Evolutionary conservation across 2,888 invertebrate genomes (phyloP), one percentile per base, ranked within the genome.

Genomic region (Dicycla oo): DNA sequence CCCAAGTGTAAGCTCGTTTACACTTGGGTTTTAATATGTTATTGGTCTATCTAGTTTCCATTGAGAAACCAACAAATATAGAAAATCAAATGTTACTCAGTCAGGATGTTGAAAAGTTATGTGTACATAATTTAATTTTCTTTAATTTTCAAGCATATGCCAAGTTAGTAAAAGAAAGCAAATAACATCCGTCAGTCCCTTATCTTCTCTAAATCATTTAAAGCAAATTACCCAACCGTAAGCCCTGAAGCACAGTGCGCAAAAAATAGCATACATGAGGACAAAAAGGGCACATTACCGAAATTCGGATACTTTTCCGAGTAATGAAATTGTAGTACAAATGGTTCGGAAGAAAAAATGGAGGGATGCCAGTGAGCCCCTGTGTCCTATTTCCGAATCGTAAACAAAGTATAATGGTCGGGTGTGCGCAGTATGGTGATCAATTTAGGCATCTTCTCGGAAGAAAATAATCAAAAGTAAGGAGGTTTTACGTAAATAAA

Each of bases 241-340:
- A 23, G 34, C 56, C 23, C 6, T 23, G 60, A 83, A 67, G 65
- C 69, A 82, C 72, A 78, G 70, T 75, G 71, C 62, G 74, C 62
- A 73, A 79, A 74, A 75, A 69, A 76, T 64, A 67, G 73, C 78
- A 82, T 85, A 83, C 79, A 79, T 77, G 81, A 66, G 77, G 70
- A 76, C 78, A 78, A 80, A 77, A 80, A 74, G 57, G 67, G 65
- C 63, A 78, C 71, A 79, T 70, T 73, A 80, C 67, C n/a, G 49
- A 84, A 85, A 81, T 78, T 75, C 72, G 57, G 20, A 76, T 72
- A 78, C 73, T 83, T 88, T 86, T 83, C 80, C 81, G 63, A 80
- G 82, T 86, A 88, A 87, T 84, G 80, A 81, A 88, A 88, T 87
- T 86, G 83, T 84, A 81, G 79, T 84, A 83, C 83, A 81, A 84